These are phyloP conservation scores for Drosophila pseudotakahashii DNA, from an alignment of 2,888 invertebrate species.

Conservation along the genomic window DNA sequence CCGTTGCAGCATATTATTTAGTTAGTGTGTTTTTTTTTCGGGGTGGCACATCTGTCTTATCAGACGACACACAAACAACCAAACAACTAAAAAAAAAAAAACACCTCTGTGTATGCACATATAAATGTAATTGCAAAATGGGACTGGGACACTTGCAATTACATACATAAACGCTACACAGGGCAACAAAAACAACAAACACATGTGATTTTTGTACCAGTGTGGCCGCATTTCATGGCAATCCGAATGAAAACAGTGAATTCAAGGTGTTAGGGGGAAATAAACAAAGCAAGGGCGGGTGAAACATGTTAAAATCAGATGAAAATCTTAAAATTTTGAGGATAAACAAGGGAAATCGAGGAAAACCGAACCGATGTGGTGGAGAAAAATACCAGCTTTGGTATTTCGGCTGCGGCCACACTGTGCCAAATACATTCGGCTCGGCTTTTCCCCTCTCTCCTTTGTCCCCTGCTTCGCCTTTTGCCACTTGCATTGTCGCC, in stretches of 20 bases:
- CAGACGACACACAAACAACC: conserved; percentile 1
- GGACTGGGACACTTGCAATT: conserved; percentile 46
- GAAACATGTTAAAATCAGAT: not conserved
- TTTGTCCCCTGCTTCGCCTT: conserved; percentile 20
- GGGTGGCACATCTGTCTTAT: conserved; percentile 24
- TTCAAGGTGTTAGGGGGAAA: too few species aligned
- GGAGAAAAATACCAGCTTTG: conserved; percentile 26
- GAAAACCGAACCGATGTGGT: not conserved
- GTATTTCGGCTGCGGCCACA: conserved; percentile 58
- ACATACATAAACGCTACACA: conserved; percentile 21
- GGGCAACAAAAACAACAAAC: conserved; percentile 51
- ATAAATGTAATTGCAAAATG: conserved; percentile 23
- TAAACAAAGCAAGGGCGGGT: not conserved
- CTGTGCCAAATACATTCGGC: conserved; percentile 72
- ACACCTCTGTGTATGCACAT: not conserved
- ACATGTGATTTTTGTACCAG: conserved; percentile 73
- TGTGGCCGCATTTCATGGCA: conserved; percentile 50
- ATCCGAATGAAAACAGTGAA: too few species aligned
- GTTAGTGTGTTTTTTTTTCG: not conserved
- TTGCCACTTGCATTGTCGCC: conserved; percentile 81
- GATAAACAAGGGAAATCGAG: not conserved
- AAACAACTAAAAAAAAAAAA: not conserved
- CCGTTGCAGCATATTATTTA: conserved; percentile 2
- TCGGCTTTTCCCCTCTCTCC: conserved; percentile 27
- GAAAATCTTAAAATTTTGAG: not conserved